Percentiles rank a stretch among this genome's conserved stretches.
Conservation (phyloP, 2,113 vertebrate genomes). For the Notechis scutatus region DNA sequence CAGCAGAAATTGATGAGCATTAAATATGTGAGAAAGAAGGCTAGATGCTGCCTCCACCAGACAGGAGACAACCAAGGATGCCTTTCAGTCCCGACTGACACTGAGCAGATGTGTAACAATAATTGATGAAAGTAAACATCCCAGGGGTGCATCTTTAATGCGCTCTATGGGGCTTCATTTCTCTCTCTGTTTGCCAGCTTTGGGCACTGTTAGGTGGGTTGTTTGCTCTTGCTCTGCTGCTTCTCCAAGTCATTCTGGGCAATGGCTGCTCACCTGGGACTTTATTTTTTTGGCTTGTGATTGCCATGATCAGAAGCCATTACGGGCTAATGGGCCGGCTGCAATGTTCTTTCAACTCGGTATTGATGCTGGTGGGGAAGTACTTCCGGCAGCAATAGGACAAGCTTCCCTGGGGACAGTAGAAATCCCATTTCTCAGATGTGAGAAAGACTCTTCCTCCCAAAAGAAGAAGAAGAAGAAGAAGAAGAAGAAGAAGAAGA, state of each 20-base stretch:
- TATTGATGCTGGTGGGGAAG: constrained; percentile 22
- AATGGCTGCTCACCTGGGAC: constrained; percentile 20
- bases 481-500: no score
- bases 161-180: constrained; percentile 30
- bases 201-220: rapidly evolving
- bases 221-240: constrained; percentile 9
- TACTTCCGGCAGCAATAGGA: background rate
- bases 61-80: background rate
- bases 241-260: constrained; percentile 3
- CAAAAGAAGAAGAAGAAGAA: background rate
- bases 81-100: constrained; percentile 24
- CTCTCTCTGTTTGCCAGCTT: background rate
- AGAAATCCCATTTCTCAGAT: constrained; percentile 32
- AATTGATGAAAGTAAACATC: constrained; percentile 34
- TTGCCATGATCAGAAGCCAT: background rate
- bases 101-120: constrained; percentile 39
- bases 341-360: constrained; percentile 24
- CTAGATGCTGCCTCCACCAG: background rate
- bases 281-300: constrained; percentile 12
- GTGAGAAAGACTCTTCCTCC: constrained; percentile 22
- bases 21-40: background rate
- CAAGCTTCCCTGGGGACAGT: constrained; percentile 36
- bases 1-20: background rate
- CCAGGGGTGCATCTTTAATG: constrained; percentile 30
- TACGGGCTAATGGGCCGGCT: background rate